A percentile compares a stretch with the other conserved stretches of the same genome.
Evolutionary conservation across 2,797 vertebrate genomes (phyloP).

Genomic region (Sarcophilus harrisii): DNA sequence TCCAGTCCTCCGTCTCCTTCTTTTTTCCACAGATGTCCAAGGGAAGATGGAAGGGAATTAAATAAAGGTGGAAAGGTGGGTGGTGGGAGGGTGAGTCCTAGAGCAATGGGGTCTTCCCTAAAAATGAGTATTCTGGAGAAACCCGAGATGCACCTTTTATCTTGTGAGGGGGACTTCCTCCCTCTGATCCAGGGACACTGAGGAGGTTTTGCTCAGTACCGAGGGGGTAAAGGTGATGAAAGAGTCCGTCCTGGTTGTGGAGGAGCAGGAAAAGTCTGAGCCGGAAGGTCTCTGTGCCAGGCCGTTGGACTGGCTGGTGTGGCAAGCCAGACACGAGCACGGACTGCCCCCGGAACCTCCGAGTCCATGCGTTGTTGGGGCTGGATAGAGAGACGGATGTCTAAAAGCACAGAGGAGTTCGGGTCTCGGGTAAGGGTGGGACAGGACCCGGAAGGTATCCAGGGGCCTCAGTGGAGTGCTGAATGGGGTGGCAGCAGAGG

Average conservation of each 20-base stretch:
- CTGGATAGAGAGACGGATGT: constrained; percentile 94
- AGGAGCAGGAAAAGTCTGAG: constrained; percentile 95
- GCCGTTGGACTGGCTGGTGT: constrained; percentile 91
- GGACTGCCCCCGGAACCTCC: constrained; percentile 90
- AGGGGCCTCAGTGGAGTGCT: constrained; percentile 93
- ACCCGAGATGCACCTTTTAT: constrained; percentile 87
- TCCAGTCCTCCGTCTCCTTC: constrained; percentile 44
- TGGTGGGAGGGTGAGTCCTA: constrained; percentile 49
- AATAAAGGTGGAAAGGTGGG: constrained; percentile 64
- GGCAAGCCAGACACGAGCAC: constrained; percentile 96
- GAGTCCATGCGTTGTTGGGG: constrained; percentile 91
- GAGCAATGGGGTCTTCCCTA: not conserved
- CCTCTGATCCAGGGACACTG: constrained; percentile 96
- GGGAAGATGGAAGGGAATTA: constrained; percentile 66
- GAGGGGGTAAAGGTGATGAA: constrained; percentile 98
- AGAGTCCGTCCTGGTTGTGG: constrained; percentile 95
- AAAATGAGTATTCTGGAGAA: constrained; percentile 60
- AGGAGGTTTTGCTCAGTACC: constrained; percentile 95
- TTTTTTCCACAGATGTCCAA: constrained; percentile 14
- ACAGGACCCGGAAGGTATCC: constrained; percentile 96
- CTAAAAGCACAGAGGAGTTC: constrained; percentile 98
- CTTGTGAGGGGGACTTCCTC: constrained; percentile 98
- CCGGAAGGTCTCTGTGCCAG: constrained; percentile 90
- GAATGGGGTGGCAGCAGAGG: constrained; percentile 91
- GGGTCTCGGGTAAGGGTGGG: constrained; percentile 96